A percentile compares a stretch with the other conserved stretches of the same genome.
Evolutionary conservation across 1,140 invertebrate species (phyloP).

Genomic region (Marisa cornuarietis): DNA sequence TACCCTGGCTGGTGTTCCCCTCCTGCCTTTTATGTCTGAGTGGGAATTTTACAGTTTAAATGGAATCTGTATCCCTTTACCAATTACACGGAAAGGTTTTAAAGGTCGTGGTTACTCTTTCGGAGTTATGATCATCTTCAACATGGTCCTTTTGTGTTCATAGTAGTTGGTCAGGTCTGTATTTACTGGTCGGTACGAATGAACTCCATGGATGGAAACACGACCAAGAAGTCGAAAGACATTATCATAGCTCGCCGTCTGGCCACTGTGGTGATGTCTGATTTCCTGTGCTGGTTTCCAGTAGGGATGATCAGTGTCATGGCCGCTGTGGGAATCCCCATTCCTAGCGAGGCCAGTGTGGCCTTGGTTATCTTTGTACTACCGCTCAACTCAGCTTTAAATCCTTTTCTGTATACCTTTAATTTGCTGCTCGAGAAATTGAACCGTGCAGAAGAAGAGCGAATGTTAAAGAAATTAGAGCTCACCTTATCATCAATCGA

Average conservation of each 20-base stretch:
- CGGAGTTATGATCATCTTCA: background rate
- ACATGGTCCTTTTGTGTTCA: background rate
- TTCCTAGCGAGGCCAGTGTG: background rate
- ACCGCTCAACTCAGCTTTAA: constrained; percentile 1
- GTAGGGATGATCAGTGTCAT: background rate
- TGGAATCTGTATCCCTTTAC: constrained; percentile 18
- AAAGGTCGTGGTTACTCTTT: background rate
- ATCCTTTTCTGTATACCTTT: background rate
- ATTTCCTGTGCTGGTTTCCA: background rate
- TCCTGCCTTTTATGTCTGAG: constrained; percentile 13
- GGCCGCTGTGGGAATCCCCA: background rate
- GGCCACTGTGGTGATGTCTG: background rate
- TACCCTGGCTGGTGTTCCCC: background rate
- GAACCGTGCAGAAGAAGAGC: constrained; percentile 14
- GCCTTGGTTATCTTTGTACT: background rate
- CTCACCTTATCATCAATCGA: background rate
- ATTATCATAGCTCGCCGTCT: background rate
- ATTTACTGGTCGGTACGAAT: background rate
- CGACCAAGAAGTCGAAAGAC: background rate
- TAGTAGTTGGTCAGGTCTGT: background rate
- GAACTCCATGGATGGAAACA: background rate
- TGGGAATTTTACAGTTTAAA: constrained; percentile 16
- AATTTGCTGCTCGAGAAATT: background rate
- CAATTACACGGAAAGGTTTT: background rate
- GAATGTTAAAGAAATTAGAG: constrained; percentile 18